A percentile compares a stretch with the other conserved stretches of the same genome.
These are phyloP conservation scores for Heliconius erato DNA, from an alignment of 2,888 invertebrate genomes.

Conservation along the genomic window DNA sequence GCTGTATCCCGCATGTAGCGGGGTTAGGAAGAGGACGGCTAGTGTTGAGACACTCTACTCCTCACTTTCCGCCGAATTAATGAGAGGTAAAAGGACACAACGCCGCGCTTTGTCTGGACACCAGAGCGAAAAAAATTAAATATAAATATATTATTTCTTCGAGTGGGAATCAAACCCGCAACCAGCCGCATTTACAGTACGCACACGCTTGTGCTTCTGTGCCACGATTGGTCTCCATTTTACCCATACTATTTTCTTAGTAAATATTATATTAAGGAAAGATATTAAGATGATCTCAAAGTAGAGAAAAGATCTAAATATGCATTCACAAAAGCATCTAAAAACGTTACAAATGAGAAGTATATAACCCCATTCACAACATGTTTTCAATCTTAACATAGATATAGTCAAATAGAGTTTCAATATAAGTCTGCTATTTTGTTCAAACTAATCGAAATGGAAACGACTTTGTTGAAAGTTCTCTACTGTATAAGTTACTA, in stretches of 20 bases:
- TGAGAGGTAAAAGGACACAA: no score
- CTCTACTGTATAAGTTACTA: background rate
- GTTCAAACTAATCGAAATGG: background rate
- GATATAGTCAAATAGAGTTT: background rate
- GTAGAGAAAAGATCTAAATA: background rate
- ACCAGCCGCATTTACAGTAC: no score
- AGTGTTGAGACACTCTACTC: no score
- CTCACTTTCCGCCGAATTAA: no score
- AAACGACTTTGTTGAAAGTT: background rate
- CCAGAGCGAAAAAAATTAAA: no score
- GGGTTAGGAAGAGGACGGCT: no score
- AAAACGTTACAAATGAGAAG: background rate
- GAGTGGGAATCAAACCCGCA: no score
- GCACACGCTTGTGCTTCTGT: no score
- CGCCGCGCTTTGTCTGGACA: no score
- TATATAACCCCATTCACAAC: background rate
- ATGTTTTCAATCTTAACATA: background rate
- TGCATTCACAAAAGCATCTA: background rate
- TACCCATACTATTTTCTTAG: constrained; percentile 27
- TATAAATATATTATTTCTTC: no score
- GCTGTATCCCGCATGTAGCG: no score
- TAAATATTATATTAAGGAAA: constrained; percentile 41
- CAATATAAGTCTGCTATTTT: background rate
- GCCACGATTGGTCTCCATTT: no score
- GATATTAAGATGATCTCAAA: background rate